These are phyloP conservation scores for Pelagia noctiluca DNA, from an alignment of 30 jellyfish, hydroid and myxozoan species.

Conservation along the genomic window DNA sequence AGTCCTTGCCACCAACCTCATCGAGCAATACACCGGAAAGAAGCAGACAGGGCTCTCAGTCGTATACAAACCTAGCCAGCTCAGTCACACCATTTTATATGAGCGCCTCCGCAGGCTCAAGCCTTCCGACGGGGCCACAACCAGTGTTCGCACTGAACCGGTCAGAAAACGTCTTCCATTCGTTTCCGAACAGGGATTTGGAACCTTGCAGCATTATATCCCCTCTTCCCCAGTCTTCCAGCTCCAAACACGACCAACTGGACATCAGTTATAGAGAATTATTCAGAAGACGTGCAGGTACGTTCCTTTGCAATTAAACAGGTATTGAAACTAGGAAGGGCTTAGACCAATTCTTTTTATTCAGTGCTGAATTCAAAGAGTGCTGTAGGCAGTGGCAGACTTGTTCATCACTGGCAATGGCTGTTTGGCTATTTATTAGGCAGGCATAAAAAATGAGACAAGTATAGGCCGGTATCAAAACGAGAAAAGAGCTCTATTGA, in stretches of 20 bases:
- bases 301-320: too few species aligned
- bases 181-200: slow-evolving; percentile 20
- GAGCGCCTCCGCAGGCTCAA: slow-evolving; percentile 12
- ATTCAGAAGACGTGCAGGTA: slow-evolving; percentile 53
- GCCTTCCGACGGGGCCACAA: slow-evolving; percentile 6
- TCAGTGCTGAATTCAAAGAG: too few species aligned
- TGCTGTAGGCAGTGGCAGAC: too few species aligned
- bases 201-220: slow-evolving; percentile 9
- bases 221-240: slow-evolving; percentile 14
- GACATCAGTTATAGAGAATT: slow-evolving; percentile 53
- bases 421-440: too few species aligned
- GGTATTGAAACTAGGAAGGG: too few species aligned
- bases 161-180: slow-evolving; percentile 43
- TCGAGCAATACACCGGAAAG: slow-evolving; percentile 22
- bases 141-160: slow-evolving; percentile 24
- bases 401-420: too few species aligned
- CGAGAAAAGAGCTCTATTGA: too few species aligned
- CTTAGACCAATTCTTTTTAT: too few species aligned
- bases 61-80: slow-evolving; percentile 25
- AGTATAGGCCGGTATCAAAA: too few species aligned
- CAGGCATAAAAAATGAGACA: too few species aligned
- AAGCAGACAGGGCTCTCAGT: slow-evolving; percentile 25
- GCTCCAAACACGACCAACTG: slow-evolving; percentile 44
- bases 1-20: slow-evolving; percentile 13
- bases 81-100: slow-evolving; percentile 24